Evolutionary conservation across 2,888 invertebrate genomes (phyloP).

Genomic region (Ctena decussata): DNA sequence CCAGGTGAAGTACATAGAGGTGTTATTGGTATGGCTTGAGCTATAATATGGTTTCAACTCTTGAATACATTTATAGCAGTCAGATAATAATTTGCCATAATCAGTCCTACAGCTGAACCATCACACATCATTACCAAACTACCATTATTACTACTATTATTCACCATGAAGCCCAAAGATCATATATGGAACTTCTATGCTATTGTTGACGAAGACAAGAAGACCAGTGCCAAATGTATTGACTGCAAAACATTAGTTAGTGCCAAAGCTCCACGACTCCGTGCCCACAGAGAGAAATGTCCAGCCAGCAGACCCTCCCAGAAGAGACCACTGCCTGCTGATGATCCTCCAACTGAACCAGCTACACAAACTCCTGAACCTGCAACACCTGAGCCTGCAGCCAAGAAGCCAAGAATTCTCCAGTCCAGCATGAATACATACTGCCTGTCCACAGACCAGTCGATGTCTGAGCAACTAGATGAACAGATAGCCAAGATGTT

Average conservation of each 20-base stretch:
- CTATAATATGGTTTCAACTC: too few relatives aligned
- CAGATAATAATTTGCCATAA: too few relatives aligned
- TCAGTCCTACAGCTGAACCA: too few relatives aligned
- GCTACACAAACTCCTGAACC: not conserved
- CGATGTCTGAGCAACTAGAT: constrained; percentile 19
- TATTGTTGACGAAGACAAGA: not conserved
- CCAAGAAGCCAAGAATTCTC: not conserved
- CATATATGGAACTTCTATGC: constrained; percentile 6
- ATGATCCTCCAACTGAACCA: not conserved
- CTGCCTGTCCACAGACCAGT: not conserved
- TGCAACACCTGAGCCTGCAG: not conserved
- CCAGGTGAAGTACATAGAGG: too few relatives aligned
- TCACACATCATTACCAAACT: too few relatives aligned
- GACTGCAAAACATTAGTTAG: not conserved
- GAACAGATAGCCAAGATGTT: constrained; percentile 18
- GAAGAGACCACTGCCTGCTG: not conserved
- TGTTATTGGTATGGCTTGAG: too few relatives aligned
- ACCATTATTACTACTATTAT: too few relatives aligned
- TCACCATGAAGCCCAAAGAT: constrained; percentile 14
- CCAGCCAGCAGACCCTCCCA: not conserved
- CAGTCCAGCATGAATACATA: not conserved
- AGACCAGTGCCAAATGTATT: not conserved
- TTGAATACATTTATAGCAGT: too few relatives aligned
- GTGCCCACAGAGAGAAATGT: too few relatives aligned
- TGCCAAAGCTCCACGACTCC: too few relatives aligned